A percentile compares a stretch with the other conserved stretches of the same genome.
These are phyloP conservation scores for Rhadinocentrus ornatus DNA, from an alignment of 2,797 vertebrate species.

Conservation along the genomic window DNA sequence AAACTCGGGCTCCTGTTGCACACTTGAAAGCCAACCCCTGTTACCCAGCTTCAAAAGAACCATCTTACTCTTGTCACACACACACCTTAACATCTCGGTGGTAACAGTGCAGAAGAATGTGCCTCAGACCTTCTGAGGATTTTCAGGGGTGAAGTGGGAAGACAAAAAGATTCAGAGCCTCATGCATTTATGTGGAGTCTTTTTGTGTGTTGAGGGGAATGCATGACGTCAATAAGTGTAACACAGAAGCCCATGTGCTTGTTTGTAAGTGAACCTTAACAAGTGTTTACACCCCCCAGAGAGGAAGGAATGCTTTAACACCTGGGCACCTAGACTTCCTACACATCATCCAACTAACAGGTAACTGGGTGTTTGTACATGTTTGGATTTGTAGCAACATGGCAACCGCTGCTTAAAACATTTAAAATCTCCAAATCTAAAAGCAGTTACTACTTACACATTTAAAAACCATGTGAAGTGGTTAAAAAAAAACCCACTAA, in stretches of 20 bases:
- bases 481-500: too few species aligned
- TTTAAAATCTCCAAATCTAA: background rate
- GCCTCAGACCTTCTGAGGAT: conserved; percentile 53
- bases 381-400: background rate
- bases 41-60: conserved; percentile 15
- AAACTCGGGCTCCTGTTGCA: background rate
- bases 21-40: background rate
- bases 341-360: conserved; percentile 9
- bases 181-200: conserved; percentile 11
- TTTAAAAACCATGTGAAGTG: background rate
- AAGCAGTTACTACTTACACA: background rate
- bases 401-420: background rate
- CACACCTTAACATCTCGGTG: conserved; percentile 43
- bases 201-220: conserved; percentile 15
- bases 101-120: conserved; percentile 61
- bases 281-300: conserved; percentile 17
- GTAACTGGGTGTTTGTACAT: background rate
- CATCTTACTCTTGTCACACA: conserved; percentile 2
- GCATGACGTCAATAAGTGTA: conserved; percentile 36
- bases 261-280: conserved; percentile 29
- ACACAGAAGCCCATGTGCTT: conserved; percentile 19
- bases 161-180: conserved; percentile 14
- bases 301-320: conserved; percentile 44
- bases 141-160: conserved; percentile 1
- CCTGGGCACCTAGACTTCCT: conserved; percentile 37